Evolutionary conservation across 2,888 invertebrate species (phyloP).

Genomic region (Athalia cordata): DNA sequence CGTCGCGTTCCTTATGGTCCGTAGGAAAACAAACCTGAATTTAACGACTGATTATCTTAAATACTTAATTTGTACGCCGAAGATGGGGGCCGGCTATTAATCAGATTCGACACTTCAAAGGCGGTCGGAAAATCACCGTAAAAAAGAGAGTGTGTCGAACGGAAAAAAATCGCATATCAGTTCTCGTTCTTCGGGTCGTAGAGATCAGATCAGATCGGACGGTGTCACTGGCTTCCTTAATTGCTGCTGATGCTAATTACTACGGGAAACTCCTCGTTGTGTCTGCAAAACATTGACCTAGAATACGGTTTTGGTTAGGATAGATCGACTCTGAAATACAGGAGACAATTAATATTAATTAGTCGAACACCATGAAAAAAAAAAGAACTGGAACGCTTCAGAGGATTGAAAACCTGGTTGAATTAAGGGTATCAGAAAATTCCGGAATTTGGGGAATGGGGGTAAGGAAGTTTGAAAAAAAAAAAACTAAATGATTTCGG

Average conservation of each 20-base stretch:
- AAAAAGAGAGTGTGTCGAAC: neutral
- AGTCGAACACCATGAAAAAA: neutral
- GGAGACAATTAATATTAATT: constrained; percentile 28
- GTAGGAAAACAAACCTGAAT: constrained; percentile 10
- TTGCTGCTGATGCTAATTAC: neutral
- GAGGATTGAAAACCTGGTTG: too few relatives aligned
- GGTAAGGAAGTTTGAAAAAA: too few relatives aligned
- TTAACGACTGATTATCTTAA: constrained; percentile 65
- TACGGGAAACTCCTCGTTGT: neutral
- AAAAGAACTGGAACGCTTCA: too few relatives aligned
- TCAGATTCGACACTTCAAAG: constrained; percentile 41
- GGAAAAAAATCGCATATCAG: constrained; percentile 23
- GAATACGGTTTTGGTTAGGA: too few relatives aligned
- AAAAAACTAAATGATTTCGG: too few relatives aligned
- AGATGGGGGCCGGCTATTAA: neutral
- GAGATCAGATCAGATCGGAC: constrained; percentile 7
- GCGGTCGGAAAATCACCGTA: neutral
- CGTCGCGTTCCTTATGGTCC: neutral
- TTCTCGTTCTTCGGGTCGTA: neutral
- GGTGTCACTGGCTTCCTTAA: constrained; percentile 18
- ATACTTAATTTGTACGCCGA: constrained; percentile 60
- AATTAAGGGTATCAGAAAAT: too few relatives aligned
- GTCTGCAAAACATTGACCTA: neutral
- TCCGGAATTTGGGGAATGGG: too few relatives aligned
- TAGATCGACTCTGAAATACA: neutral